Base-by-base conservation (phyloP, 1,140 invertebrate genomes). In the Psix sp. region DNA sequence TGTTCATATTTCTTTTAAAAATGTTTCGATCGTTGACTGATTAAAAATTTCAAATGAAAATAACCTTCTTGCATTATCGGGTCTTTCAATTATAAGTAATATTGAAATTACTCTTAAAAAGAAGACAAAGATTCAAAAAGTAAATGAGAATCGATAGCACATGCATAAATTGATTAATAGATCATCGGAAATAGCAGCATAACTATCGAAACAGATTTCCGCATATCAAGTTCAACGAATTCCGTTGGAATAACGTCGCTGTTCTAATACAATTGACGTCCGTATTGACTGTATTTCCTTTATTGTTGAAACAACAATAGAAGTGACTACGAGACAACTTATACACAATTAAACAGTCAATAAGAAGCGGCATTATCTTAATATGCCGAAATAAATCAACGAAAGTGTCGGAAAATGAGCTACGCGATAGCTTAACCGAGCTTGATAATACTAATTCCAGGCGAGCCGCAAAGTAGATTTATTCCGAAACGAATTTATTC, bases 161-260 rank as follows among this genome's bases (percentile, higher is more conserved):
- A n/a, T n/a, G n/a, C n/a, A n/a, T n/a, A n/a, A n/a, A n/a, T n/a
- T n/a, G n/a, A n/a, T n/a, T n/a, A n/a, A n/a, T n/a, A n/a, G n/a
- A n/a, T n/a, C n/a, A n/a, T n/a, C n/a, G n/a, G n/a, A n/a, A n/a
- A n/a, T n/a, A n/a, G n/a, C n/a, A n/a, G n/a, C n/a, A n/a, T n/a
- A n/a, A 1, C 26, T 3, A 7, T 29, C 26, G 26, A 29, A 2
- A 29, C 26, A n/a, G n/a, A 2, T 29, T n/a, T n/a, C n/a, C 7
- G 26, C 26, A 29, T n/a, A n/a, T 29, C 26, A 9, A 24, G 4
- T 24, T 24, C 4, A 24, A 24, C 21, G 21, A 9, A 4, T 29
- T 7, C 26, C n/a, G n/a, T n/a, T n/a, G n/a, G 26, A 29, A 29
- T 29, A 29, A 29, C n/a, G n/a, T 29, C n/a, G 26, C 26, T 29